phyloP scores from a whole-genome alignment of 2,797 vertebrate species.

The Poecilia velifera region DNA sequence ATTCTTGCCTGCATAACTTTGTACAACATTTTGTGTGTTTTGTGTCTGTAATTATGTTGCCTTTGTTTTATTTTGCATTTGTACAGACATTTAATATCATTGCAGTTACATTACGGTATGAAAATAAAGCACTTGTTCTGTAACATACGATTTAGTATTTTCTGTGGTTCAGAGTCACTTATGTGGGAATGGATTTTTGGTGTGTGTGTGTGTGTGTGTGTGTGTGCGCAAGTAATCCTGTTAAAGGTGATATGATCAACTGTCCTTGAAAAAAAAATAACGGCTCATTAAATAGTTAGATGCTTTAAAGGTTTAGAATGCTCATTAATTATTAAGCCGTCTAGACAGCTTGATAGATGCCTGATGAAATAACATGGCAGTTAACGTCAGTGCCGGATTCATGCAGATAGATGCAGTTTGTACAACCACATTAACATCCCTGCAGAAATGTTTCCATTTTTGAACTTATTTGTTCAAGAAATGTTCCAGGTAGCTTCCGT shows the following conservation, averaged over 20 bases:
- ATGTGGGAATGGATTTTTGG: neutral
- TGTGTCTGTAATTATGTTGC: conserved; percentile 90
- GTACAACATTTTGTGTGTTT: conserved; percentile 85
- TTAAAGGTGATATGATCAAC: conserved; percentile 7
- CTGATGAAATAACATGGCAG: conserved; percentile 67
- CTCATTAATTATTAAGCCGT: conserved; percentile 75
- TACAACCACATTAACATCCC: neutral
- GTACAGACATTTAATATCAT: conserved; percentile 99
- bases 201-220: neutral
- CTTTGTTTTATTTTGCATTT: conserved; percentile 85
- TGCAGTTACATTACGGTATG: conserved; percentile 92
- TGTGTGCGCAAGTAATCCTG: neutral
- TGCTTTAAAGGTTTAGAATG: conserved; percentile 70
- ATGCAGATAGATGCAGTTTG: conserved; percentile 3
- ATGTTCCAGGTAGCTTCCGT: neutral
- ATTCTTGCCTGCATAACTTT: conserved; percentile 89
- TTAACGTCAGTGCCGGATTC: conserved; percentile 49
- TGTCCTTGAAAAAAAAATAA: conserved; percentile 48
- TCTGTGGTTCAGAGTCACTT: conserved; percentile 14
- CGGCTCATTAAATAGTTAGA: conserved; percentile 73
- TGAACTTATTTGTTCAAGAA: neutral
- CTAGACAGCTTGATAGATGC: conserved; percentile 73
- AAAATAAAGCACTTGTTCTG: conserved; percentile 98
- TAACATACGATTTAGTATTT: conserved; percentile 59
- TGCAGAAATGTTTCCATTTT: neutral